These are phyloP conservation scores for Pitangus sulphuratus DNA, from an alignment of 2,797 vertebrate species.

Conservation along the genomic window DNA sequence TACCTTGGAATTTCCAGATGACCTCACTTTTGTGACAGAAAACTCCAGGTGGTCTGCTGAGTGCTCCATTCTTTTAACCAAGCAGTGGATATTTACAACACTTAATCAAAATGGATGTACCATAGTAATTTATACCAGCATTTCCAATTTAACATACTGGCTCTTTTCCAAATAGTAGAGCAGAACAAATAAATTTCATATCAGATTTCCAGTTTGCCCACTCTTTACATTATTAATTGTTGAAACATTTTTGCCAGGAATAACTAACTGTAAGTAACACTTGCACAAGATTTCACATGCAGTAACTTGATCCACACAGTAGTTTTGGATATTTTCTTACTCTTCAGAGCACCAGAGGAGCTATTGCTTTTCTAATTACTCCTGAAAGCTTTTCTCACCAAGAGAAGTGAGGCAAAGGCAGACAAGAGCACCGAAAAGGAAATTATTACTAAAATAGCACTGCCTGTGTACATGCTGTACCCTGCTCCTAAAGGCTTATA, in stretches of 20 bases:
- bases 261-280: not conserved
- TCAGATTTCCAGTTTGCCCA: slow-evolving; percentile 7
- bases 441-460: not conserved
- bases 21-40: not conserved
- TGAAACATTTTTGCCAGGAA: slow-evolving; percentile 1
- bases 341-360: slow-evolving; percentile 1
- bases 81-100: not conserved
- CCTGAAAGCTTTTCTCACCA: not conserved
- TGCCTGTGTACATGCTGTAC: not conserved
- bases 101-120: not conserved
- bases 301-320: not conserved
- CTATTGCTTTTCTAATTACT: not conserved
- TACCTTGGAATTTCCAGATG: not conserved
- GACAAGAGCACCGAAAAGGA: not conserved
- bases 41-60: not conserved
- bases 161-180: not conserved
- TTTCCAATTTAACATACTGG: not conserved
- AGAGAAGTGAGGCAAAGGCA: not conserved
- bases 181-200: not conserved
- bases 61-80: not conserved
- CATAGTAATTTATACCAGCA: not conserved
- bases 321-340: not conserved
- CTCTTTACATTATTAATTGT: not conserved
- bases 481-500: not conserved
- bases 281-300: not conserved